Base-by-base conservation (phyloP, 2,797 vertebrate genomes). In the Gallinago solitaria region DNA sequence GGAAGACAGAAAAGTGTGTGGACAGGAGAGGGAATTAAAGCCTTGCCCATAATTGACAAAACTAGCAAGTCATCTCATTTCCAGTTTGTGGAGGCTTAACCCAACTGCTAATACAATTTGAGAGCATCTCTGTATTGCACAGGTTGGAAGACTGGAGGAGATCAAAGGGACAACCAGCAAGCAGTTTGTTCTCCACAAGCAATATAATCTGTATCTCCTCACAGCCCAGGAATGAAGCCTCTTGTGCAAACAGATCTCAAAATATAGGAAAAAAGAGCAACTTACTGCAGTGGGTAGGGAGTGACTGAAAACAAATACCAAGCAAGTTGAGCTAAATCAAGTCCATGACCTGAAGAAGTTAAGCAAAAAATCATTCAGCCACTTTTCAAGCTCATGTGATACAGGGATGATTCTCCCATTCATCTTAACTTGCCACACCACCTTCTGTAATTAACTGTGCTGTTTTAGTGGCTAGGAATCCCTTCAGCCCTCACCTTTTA, bases 81-180 rank as follows among this genome's bases (percentile, higher is more conserved):
- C 4, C 32, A 86, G 19, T 6, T 4, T 6, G 37, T 27, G 24
- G n/a, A 71, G n/a, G 23, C 33, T 75, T 27, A 41, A 9, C 33
- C 11, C 23, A 35, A 1, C 17, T 28, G 41, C 54, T 43, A 39
- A 5, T 21, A 48, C 6, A 6, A 15, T 0, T 6, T 3, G 5
- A 65, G 21, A 56, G 23, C 67, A 32, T 3, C 37, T 43, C 54
- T 35, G 9, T 11, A 3, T 1, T 35, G 45, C 59, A 8, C 39
- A 54, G 84, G 7, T 1, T 14, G 23, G 56, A 71, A 43, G 16
- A 48, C 8, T 5, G 8, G 41, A 76, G 1, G 13, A 37, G 60
- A 27, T 28, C 3, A 5, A 50, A 32, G 53, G 70, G 47, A 64
- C 15, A 51, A 33, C 14, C 33, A 54, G 17, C 48, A 75, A 45